A percentile compares a stretch with the other conserved stretches of the same genome.
These are phyloP conservation scores for Galeopsomyia nigrocyanea DNA, from an alignment of 2,888 invertebrate genomes.

Conservation along the genomic window DNA sequence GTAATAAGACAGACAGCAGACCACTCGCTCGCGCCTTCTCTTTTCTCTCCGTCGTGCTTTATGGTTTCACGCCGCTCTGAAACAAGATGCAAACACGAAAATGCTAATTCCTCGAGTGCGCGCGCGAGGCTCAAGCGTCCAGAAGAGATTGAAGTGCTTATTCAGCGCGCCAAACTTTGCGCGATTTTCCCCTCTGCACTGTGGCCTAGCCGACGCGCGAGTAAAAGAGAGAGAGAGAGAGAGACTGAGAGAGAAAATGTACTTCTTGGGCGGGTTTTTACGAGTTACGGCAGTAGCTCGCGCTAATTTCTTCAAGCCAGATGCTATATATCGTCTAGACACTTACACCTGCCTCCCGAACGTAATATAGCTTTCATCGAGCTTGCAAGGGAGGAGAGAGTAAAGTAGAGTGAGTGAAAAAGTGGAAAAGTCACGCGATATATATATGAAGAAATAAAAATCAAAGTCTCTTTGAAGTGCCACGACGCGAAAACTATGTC, in stretches of 20 bases:
- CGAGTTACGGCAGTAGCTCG: slow-evolving; percentile 12
- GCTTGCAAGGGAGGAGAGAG: not conserved
- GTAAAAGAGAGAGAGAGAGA: no score
- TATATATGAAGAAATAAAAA: no score
- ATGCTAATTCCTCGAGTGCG: slow-evolving; percentile 55
- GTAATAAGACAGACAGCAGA: no score
- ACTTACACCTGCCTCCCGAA: not conserved
- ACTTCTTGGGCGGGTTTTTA: slow-evolving; percentile 13
- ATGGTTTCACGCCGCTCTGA: slow-evolving; percentile 53
- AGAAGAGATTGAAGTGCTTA: slow-evolving; percentile 61
- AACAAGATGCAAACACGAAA: slow-evolving; percentile 58
- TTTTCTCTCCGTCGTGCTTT: slow-evolving; percentile 32
- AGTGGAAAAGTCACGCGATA: no score
- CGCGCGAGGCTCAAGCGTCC: slow-evolving; percentile 55
- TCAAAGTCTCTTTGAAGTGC: no score
- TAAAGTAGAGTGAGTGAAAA: no score
- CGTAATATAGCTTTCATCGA: not conserved
- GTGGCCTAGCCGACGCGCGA: not conserved
- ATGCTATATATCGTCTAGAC: not conserved
- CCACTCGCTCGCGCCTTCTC: no score
- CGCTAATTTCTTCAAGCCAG: slow-evolving; percentile 23
- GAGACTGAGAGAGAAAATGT: not conserved
- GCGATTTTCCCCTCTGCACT: slow-evolving; percentile 17
- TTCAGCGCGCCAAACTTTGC: slow-evolving; percentile 52
- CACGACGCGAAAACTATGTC: no score